Evolutionary conservation across 2,113 vertebrate genomes (phyloP).

Genomic region (Malurus elegans): DNA sequence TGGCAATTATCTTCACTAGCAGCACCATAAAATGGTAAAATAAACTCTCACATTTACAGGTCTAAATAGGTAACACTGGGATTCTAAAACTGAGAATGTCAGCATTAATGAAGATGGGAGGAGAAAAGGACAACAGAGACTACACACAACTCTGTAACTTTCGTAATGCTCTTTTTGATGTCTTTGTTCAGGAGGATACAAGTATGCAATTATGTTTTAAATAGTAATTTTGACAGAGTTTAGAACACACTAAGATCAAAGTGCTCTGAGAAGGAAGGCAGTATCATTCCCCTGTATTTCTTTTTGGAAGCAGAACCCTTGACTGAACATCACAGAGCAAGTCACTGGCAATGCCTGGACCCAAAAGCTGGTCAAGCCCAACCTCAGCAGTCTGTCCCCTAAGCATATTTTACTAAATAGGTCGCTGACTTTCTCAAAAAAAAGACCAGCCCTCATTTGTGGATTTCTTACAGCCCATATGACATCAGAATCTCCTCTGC

Average conservation of each 20-base stretch:
- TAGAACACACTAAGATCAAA: not conserved
- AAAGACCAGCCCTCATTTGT: fast-evolving
- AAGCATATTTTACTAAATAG: not conserved
- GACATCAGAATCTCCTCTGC: not conserved
- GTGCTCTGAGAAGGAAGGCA: not conserved
- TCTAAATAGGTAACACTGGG: not conserved
- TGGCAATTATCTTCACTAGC: not conserved
- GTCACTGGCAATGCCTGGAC: not conserved
- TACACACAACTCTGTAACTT: not conserved
- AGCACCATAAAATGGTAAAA: not conserved
- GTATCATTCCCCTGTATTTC: not conserved
- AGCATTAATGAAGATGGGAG: not conserved
- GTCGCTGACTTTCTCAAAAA: not conserved
- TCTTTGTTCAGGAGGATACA: not conserved
- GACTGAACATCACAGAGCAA: not conserved
- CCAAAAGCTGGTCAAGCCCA: not conserved
- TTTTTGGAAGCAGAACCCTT: not conserved
- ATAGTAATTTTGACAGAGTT: not conserved
- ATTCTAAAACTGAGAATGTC: not conserved
- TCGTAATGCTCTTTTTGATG: not conserved
- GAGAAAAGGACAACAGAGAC: not conserved
- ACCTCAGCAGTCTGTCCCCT: not conserved
- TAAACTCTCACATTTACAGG: not conserved
- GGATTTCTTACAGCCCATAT: not conserved
- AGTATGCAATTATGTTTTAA: not conserved